Conservation (phyloP, 2,113 vertebrate species). For the Hydrolagus affinis region DNA sequence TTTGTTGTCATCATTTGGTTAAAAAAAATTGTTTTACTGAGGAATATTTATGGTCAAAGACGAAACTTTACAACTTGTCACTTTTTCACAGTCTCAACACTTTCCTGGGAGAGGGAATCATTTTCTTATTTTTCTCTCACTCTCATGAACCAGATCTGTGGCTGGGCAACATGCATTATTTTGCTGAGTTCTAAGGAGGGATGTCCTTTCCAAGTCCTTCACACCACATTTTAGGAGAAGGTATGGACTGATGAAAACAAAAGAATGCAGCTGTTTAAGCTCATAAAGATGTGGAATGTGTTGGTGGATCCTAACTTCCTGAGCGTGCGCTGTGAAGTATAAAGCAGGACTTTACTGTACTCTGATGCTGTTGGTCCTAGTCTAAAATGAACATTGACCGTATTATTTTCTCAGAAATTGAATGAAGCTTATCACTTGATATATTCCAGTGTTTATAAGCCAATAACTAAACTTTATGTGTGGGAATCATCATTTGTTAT, state of each 20-base stretch:
- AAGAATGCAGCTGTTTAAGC: slow-evolving; percentile 2
- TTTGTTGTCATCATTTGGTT: neutral
- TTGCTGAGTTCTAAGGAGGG: neutral
- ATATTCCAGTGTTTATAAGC: no score
- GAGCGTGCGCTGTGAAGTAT: neutral
- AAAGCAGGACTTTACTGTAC: neutral
- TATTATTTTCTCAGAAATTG: slow-evolving; percentile 5
- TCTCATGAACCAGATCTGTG: neutral
- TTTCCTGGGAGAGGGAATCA: neutral
- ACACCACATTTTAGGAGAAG: neutral
- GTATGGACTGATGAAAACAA: neutral
- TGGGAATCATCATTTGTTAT: no score
- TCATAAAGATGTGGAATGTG: slow-evolving; percentile 28
- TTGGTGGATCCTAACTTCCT: neutral
- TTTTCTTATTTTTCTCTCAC: neutral
- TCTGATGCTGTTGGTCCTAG: neutral
- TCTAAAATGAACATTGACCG: neutral
- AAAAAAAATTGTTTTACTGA: neutral
- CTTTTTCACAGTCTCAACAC: neutral
- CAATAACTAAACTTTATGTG: no score
- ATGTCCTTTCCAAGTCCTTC: neutral
- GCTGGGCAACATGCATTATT: neutral
- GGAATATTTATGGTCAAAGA: neutral
- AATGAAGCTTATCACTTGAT: slow-evolving; percentile 13
- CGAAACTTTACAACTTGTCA: neutral